These are phyloP conservation scores for Muricea muricata DNA, from an alignment of 92 coral and sea anemone genomes.

Conservation along the genomic window DNA sequence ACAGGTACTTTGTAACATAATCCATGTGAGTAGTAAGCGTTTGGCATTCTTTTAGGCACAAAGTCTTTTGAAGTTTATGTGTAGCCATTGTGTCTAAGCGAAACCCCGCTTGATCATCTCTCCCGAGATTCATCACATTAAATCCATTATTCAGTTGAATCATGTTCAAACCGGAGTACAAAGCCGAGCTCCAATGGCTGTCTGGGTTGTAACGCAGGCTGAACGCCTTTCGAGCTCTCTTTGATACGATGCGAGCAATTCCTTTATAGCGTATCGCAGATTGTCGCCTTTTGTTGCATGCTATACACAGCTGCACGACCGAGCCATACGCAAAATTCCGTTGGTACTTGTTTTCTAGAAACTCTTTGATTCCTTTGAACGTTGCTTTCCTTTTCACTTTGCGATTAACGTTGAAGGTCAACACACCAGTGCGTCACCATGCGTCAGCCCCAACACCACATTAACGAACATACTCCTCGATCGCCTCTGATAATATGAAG, in stretches of 20 bases:
- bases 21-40: constrained; percentile 35
- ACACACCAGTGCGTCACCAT: constrained; percentile 68
- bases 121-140: constrained; percentile 46
- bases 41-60: neutral
- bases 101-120: constrained; percentile 52
- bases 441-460: constrained; percentile 69
- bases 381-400: constrained; percentile 67
- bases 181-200: constrained; percentile 51
- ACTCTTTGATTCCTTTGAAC: constrained; percentile 65
- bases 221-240: constrained; percentile 44
- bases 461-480: constrained; percentile 47
- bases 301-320: constrained; percentile 74
- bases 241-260: constrained; percentile 29
- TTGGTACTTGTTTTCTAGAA: constrained; percentile 61
- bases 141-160: constrained; percentile 35
- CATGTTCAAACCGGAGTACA: constrained; percentile 43
- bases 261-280: constrained; percentile 62
- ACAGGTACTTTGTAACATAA: constrained; percentile 32
- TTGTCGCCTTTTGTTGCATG: constrained; percentile 63
- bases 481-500: constrained; percentile 51
- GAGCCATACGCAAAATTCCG: constrained; percentile 57
- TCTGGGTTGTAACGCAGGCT: constrained; percentile 38
- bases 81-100: constrained; percentile 34
- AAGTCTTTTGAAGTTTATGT: constrained; percentile 35
- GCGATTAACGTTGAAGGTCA: constrained; percentile 71